phyloP scores from a whole-genome alignment of 2,113 vertebrate species.

The Myotis lucifugus region DNA sequence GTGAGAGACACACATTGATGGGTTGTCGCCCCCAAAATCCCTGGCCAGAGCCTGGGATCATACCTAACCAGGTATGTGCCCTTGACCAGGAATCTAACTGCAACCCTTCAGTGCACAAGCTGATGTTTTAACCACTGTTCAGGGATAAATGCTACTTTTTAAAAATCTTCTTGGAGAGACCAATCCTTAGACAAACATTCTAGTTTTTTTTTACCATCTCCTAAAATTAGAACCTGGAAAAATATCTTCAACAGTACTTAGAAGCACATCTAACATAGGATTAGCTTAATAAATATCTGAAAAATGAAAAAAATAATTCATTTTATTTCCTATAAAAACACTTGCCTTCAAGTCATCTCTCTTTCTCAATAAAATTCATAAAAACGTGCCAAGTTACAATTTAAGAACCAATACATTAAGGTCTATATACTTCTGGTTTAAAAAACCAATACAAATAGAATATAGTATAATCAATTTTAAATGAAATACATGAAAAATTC shows the following conservation, averaged over 20 bases:
- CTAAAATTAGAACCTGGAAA: background rate
- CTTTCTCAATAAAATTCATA: background rate
- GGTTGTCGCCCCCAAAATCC: no score
- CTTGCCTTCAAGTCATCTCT: slow-evolving; percentile 28
- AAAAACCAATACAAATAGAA: slow-evolving; percentile 20
- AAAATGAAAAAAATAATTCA: background rate
- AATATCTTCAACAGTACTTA: background rate
- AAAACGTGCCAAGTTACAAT: background rate
- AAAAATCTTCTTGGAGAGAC: slow-evolving; percentile 21
- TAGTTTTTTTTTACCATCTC: background rate
- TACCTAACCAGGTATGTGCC: no score
- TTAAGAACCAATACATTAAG: background rate
- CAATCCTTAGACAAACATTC: background rate
- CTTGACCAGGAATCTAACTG: no score
- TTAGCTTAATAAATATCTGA: background rate
- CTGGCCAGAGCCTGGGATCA: no score
- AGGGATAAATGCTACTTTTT: background rate
- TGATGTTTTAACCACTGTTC: no score
- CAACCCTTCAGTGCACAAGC: no score
- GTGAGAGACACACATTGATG: no score
- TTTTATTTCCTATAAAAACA: slow-evolving; percentile 37
- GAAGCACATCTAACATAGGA: background rate
- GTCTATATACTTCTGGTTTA: background rate
- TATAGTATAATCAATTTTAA: background rate
- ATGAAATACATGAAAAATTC: background rate